A percentile compares a stretch with the other conserved stretches of the same genome.
phyloP scores from a whole-genome alignment of 2,113 vertebrate genomes.

The Heterocephalus glaber region DNA sequence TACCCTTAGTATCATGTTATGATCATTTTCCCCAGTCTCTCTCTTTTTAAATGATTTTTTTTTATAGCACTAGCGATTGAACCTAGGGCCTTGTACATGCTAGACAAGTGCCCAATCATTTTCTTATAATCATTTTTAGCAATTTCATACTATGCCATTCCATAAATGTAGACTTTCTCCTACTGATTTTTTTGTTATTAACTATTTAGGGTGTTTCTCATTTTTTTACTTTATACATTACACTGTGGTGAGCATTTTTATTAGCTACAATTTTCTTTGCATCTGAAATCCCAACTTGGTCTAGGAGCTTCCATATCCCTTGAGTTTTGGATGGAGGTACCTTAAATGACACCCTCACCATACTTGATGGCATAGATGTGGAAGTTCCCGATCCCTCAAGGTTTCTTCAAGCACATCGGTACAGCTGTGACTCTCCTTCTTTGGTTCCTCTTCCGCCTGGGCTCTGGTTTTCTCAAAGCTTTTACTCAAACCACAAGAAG shows the following conservation, averaged over 20 bases:
- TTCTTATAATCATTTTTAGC: neutral
- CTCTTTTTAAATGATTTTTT: neutral
- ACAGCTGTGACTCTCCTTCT: neutral
- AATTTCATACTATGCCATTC: neutral
- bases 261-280: neutral
- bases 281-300: neutral
- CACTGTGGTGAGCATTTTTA: neutral
- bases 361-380: neutral
- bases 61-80: neutral
- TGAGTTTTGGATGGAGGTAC: neutral
- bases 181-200: neutral
- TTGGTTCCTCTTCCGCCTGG: neutral
- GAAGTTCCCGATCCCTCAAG: neutral
- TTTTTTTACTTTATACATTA: neutral
- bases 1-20: neutral
- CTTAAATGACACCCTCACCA: neutral
- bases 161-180: neutral
- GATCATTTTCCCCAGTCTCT: neutral
- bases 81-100: neutral
- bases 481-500: neutral
- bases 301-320: neutral
- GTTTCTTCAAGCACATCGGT: neutral
- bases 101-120: neutral
- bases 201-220: neutral
- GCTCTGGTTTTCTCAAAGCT: neutral